Conservation (phyloP, 1,140 invertebrate genomes). For the Pseudomyrmex concolor region DNA sequence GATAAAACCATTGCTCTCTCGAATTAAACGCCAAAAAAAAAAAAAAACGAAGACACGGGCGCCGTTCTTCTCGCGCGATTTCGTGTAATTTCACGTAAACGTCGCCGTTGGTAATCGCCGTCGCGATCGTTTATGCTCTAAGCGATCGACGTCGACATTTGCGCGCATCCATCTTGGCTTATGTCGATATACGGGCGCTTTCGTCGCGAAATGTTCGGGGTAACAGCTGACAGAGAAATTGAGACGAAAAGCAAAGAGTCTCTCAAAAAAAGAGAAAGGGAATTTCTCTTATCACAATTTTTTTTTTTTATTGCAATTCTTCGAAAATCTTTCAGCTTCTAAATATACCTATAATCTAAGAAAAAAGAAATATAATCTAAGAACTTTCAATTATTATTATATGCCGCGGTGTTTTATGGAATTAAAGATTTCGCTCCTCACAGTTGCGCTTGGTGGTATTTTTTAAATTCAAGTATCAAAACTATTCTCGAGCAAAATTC, state of each 20-base stretch:
- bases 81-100: background rate
- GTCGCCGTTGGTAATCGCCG: background rate
- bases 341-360: too few species aligned
- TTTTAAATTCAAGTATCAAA: background rate
- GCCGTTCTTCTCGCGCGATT: background rate
- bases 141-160: slow-evolving; percentile 41
- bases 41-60: too few species aligned
- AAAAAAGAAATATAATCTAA: background rate
- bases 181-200: slow-evolving; percentile 16
- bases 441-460: too few species aligned
- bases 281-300: too few species aligned
- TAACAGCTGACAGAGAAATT: slow-evolving; percentile 51
- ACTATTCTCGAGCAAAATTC: background rate
- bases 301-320: slow-evolving; percentile 5
- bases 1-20: background rate
- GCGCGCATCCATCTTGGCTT: slow-evolving; percentile 6
- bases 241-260: slow-evolving; percentile 16
- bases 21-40: slow-evolving; percentile 4
- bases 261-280: background rate
- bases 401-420: too few species aligned
- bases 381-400: too few species aligned
- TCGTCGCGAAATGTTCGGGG: background rate
- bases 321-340: background rate
- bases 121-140: background rate
- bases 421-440: too few species aligned